These are phyloP conservation scores for Smutsia gigantea DNA, from an alignment of 2,797 vertebrate species.

Conservation along the genomic window DNA sequence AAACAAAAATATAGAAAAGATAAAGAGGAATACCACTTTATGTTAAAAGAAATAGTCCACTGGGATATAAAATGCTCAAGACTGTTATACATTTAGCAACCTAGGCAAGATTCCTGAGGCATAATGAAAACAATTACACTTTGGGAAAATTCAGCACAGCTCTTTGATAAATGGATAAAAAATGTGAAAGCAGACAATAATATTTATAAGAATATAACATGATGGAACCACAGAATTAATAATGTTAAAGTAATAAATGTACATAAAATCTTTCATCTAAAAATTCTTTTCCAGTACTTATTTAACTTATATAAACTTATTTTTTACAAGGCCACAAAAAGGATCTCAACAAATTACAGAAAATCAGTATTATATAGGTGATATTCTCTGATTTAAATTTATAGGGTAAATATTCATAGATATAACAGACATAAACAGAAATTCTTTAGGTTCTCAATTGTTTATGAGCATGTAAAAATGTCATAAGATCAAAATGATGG, in stretches of 20 bases:
- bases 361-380: neutral
- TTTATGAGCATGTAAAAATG: neutral
- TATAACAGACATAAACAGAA: neutral
- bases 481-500: neutral
- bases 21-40: neutral
- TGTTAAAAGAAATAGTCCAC: neutral
- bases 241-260: neutral
- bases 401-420: neutral
- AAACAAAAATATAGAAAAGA: neutral
- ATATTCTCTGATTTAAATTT: neutral
- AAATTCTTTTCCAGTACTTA: neutral
- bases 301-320: neutral
- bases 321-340: neutral
- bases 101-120: neutral
- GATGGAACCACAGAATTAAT: neutral
- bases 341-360: neutral
- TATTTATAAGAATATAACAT: neutral
- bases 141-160: neutral
- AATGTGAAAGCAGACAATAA: neutral
- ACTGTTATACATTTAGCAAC: neutral
- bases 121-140: constrained; percentile 30
- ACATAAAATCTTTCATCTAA: neutral
- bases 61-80: neutral
- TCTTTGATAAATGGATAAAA: neutral
- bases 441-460: neutral